Evolutionary conservation across 2,797 vertebrate genomes (phyloP).

Genomic region (Galago senegalensis): DNA sequence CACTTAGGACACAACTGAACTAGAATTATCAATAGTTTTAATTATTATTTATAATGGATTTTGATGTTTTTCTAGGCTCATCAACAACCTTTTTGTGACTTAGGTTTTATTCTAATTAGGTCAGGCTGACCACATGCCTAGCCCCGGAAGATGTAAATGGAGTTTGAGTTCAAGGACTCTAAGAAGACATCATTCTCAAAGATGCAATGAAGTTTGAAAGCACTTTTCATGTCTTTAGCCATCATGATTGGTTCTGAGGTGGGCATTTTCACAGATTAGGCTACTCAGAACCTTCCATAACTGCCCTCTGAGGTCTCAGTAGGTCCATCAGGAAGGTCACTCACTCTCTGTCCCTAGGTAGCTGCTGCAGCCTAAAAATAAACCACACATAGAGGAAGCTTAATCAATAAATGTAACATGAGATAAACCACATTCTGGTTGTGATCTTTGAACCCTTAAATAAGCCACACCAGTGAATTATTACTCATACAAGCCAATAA

Average conservation of each 20-base stretch:
- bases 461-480: background rate
- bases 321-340: background rate
- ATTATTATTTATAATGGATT: background rate
- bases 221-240: background rate
- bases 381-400: background rate
- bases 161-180: background rate
- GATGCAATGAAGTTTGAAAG: too few relatives aligned
- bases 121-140: accelerated
- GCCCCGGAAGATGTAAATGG: too few relatives aligned
- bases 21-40: background rate
- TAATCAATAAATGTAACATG: background rate
- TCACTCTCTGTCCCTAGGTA: background rate
- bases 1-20: background rate
- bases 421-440: background rate
- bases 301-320: background rate
- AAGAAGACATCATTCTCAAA: background rate
- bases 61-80: background rate
- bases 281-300: background rate
- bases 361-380: background rate
- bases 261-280: background rate
- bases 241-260: background rate
- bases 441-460: background rate
- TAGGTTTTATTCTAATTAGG: background rate
- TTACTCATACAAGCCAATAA: background rate
- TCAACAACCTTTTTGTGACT: background rate